Base-by-base conservation (phyloP, 1,140 invertebrate species). In the Druon quercuslanigerum region DNA sequence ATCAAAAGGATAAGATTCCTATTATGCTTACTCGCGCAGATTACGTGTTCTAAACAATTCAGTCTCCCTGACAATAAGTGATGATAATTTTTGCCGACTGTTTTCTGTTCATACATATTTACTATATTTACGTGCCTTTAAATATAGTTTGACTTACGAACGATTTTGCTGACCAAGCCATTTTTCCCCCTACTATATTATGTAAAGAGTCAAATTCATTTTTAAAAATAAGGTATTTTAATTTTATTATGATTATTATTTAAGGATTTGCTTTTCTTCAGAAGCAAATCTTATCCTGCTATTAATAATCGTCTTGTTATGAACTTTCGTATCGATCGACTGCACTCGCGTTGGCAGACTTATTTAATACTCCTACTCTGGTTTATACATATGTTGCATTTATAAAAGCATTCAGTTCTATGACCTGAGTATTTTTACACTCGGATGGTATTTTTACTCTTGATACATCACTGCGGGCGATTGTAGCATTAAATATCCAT, bases 81-180 rank as follows among this genome's bases (percentile, higher is more conserved):
- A n/a, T 66, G 60, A 66, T 66, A 66, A 66, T 66, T 66, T 66
- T 66, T 40, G 9, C 60, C 60, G 33, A 66, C 60, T 66, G 25
- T 66, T 40, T 33, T 40, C 25, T 66, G 25, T 33, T 66, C 14
- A 66, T 66, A 66, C 25, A 66, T 66, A 66, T 66, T 66, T 66
- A 40, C 33, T 66, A n/a, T 66, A 66, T 40, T 66, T 66, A 66
- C 25, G 7, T 66, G 13, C 33, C 60, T 66, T 5, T 66, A 66
- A 46, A 25, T 66, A 66, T 40, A 66, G 60, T 66, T 66, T 66
- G 60, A 66, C 60, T 66, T 33, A 40, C 60, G n/a, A 9, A 66
- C 9, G 33, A 40, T 16, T 66, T 33, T 40, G 60, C 33, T 33
- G 46, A 20, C 33, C 25, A 46, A 25, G 60, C 33, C 46, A 40